These are phyloP conservation scores for Spodoptera exigua DNA, from an alignment of 2,888 invertebrate genomes.

Conservation along the genomic window DNA sequence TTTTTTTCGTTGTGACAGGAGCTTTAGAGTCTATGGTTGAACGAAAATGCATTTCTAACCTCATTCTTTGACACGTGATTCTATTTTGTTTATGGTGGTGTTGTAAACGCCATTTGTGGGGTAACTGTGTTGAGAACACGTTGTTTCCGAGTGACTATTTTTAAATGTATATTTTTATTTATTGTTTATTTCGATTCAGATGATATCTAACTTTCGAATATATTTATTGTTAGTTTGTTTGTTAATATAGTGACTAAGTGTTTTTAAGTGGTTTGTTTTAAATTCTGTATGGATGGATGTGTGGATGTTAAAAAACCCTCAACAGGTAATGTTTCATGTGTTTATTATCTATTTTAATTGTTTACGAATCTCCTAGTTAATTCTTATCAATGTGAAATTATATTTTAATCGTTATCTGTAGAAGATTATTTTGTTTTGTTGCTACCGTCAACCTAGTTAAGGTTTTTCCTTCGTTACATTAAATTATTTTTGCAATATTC, in stretches of 20 bases:
- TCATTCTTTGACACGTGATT: conserved; percentile 35
- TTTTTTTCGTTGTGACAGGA: neutral
- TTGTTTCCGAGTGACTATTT: conserved; percentile 19
- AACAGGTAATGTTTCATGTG: conserved; percentile 35
- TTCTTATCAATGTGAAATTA: too few relatives aligned
- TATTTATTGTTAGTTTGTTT: conserved; percentile 2
- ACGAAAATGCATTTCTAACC: conserved; percentile 32
- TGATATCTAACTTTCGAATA: conserved; percentile 11
- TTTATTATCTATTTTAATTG: neutral
- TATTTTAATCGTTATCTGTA: too few relatives aligned
- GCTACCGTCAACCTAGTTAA: too few relatives aligned
- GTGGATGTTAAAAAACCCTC: conserved; percentile 27
- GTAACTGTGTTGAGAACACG: conserved; percentile 21
- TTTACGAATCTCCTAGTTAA: neutral
- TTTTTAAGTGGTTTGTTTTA: conserved; percentile 30
- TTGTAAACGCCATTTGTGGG: conserved; percentile 33
- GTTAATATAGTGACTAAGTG: conserved; percentile 11
- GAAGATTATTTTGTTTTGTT: too few relatives aligned
- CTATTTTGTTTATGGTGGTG: conserved; percentile 38
- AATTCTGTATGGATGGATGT: conserved; percentile 46
- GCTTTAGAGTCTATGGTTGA: conserved; percentile 26
- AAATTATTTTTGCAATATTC: too few relatives aligned
- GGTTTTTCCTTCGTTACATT: too few relatives aligned
- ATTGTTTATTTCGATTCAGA: conserved; percentile 3
- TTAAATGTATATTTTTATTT: neutral